Base-by-base conservation (phyloP, 2,888 invertebrate species). In the Hypercompe scribonia region DNA sequence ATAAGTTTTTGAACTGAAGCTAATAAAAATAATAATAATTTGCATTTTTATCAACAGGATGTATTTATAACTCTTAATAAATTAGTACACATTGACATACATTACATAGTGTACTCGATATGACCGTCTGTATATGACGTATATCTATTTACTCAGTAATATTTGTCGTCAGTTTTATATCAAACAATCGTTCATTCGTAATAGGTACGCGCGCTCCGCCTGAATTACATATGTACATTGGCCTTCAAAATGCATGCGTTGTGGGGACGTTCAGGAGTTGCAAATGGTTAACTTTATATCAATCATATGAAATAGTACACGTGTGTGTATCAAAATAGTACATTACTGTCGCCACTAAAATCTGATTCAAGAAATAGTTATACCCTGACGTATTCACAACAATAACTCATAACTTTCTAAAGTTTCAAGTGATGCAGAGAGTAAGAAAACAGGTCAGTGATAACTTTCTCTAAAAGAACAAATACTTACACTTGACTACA, bases 361-460 rank as follows among this genome's bases (percentile, higher is more conserved):
- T 50, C 50, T n/a, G 18, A 31, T 31, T 15, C 15, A 28, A 31
- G 13, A 31, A 61, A 13, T 18, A 28, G 15, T 54, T n/a, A n/a
- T 54, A 15, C 58, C 28, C 15, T 61, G 31, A 13, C 58, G 28
- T 28, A 61, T 61, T 61, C 58, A 15, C 15, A 61, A 61, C 58
- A 61, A 61, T 61, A 31, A 31, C 28, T 61, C 58, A 61, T 61
- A 61, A 61, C 58, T 61, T 61, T 61, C 58, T 7, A 61, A 61
- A 4, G 58, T 58, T 28, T 13, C 13, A 13, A 58, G 13, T 31
- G 15, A 61, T 61, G 58, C n/a, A n/a, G n/a, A n/a, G n/a, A n/a
- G 28, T 13, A 18, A 15, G 58, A 61, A 31, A 28, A 61, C 58
- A 15, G 28, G 58, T 61, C 15, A 50, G 24, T 18, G 50, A 15